Evolutionary conservation across 2,797 vertebrate genomes (phyloP).

Genomic region (Myotis myotis): DNA sequence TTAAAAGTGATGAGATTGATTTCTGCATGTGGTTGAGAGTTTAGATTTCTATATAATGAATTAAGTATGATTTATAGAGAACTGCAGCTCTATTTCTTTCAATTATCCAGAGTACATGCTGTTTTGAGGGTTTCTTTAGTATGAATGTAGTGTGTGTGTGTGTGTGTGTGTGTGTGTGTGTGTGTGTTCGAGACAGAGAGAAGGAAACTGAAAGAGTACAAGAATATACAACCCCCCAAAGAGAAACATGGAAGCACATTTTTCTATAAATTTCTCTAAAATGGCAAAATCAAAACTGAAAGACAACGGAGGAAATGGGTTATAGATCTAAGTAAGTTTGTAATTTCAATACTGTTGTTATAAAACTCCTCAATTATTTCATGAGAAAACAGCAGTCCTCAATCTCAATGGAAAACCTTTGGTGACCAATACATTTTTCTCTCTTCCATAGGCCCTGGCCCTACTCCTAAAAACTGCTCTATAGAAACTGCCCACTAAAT

Average conservation of each 20-base stretch:
- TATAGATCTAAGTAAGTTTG: background rate
- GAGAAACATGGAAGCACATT: background rate
- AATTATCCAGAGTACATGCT: background rate
- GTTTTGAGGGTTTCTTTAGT: background rate
- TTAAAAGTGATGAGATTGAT: constrained; percentile 1
- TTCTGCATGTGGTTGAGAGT: background rate
- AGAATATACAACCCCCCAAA: background rate
- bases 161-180: background rate
- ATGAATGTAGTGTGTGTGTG: background rate
- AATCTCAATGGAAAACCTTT: background rate
- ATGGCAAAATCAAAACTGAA: background rate
- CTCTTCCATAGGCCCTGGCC: background rate
- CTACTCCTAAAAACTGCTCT: background rate
- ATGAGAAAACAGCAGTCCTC: background rate
- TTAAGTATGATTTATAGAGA: background rate
- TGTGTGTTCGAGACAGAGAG: background rate
- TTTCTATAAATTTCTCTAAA: constrained; percentile 38
- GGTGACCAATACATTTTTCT: background rate
- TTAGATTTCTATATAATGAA: background rate
- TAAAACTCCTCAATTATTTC: background rate
- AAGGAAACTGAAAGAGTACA: background rate
- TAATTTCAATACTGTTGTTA: background rate
- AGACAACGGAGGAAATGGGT: background rate
- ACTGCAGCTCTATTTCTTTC: background rate
- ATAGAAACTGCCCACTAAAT: background rate